phyloP scores from a whole-genome alignment of 2,113 vertebrate species.

The Vimba vimba region DNA sequence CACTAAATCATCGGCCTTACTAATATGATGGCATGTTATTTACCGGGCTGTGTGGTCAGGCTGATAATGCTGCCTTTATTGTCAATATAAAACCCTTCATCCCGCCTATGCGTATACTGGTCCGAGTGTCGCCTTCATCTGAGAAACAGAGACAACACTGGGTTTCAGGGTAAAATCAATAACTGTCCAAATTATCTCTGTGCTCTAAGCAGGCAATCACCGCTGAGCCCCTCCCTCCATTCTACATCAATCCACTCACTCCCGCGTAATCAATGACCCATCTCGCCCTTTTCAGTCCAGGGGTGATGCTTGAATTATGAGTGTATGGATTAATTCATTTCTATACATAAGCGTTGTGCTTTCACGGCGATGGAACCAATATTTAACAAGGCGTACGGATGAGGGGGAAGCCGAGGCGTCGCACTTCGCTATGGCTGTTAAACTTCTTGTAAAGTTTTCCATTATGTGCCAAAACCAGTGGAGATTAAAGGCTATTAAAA shows the following conservation, averaged over 20 bases:
- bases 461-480: conserved; percentile 53
- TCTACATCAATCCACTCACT: conserved; percentile 35
- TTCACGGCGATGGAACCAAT: conserved; percentile 63
- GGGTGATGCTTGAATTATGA: conserved; percentile 75
- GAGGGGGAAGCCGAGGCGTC: conserved; percentile 35
- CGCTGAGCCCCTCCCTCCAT: conserved; percentile 40
- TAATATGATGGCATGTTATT: conserved; percentile 66
- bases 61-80: conserved; percentile 75
- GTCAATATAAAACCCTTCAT: conserved; percentile 64
- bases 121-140: conserved; percentile 40
- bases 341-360: conserved; percentile 64
- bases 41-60: conserved; percentile 62
- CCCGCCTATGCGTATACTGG: conserved; percentile 14
- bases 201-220: conserved; percentile 64
- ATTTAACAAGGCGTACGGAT: conserved; percentile 65
- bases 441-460: conserved; percentile 57
- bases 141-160: neutral
- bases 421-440: conserved; percentile 50
- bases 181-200: conserved; percentile 66
- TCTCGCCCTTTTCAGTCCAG: conserved; percentile 62
- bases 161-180: conserved; percentile 63
- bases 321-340: conserved; percentile 73
- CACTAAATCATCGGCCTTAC: conserved; percentile 76
- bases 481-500: conserved; percentile 62
- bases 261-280: conserved; percentile 62